A percentile compares a stretch with the other conserved stretches of the same genome.
Evolutionary conservation across 2,888 invertebrate genomes (phyloP).

Genomic region (Diploptera punctata): DNA sequence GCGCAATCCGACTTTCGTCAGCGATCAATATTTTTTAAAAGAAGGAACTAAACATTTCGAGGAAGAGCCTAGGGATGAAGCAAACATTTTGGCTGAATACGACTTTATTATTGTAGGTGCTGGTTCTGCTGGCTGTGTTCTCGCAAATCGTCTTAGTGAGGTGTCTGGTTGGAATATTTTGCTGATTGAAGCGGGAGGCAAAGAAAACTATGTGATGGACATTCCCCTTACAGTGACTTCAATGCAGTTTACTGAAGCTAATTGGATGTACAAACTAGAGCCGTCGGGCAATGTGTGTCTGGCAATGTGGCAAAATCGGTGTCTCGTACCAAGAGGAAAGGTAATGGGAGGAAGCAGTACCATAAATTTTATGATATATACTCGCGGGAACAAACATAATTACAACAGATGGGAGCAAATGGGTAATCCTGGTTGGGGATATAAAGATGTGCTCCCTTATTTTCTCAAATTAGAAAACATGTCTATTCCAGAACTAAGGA

Average conservation of each 20-base stretch:
- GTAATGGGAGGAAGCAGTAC: slow-evolving; percentile 60
- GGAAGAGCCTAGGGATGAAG: no score
- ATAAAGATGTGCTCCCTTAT: slow-evolving; percentile 46
- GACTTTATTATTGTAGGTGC: slow-evolving; percentile 50
- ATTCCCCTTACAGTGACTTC: not conserved
- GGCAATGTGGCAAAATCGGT: slow-evolving; percentile 55
- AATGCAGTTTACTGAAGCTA: slow-evolving; percentile 52
- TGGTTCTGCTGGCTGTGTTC: slow-evolving; percentile 51
- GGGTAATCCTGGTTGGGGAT: slow-evolving; percentile 60
- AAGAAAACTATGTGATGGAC: slow-evolving; percentile 6
- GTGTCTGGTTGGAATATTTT: slow-evolving; percentile 43
- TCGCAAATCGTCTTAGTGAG: slow-evolving; percentile 50
- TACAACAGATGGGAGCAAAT: slow-evolving; percentile 77
- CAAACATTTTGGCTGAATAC: no score
- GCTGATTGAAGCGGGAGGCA: slow-evolving; percentile 24
- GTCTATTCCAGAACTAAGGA: slow-evolving; percentile 59
- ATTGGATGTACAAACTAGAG: slow-evolving; percentile 75
- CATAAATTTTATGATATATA: slow-evolving; percentile 65
- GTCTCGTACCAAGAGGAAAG: slow-evolving; percentile 47
- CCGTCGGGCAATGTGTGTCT: slow-evolving; percentile 66
- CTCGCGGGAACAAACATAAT: slow-evolving; percentile 62
- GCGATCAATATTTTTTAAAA: no score
- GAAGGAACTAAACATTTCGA: no score
- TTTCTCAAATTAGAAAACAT: slow-evolving; percentile 63
- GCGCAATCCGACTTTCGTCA: no score